Evolutionary conservation across 2,113 vertebrate genomes (phyloP).

Genomic region (Clinocottus analis): DNA sequence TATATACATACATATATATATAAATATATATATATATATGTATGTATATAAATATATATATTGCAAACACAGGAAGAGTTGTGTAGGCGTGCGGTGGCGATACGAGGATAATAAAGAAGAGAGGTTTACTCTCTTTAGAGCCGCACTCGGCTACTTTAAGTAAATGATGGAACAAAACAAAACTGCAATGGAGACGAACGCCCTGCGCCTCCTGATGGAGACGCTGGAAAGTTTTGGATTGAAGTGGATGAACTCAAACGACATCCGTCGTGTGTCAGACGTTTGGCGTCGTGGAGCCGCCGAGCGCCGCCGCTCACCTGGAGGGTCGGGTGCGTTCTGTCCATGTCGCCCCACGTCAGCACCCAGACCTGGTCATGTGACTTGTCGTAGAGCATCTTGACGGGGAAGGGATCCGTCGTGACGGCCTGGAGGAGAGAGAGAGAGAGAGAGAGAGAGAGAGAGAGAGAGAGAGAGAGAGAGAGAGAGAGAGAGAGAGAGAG

Average conservation of each 20-base stretch:
- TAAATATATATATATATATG: no score
- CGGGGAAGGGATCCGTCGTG: constrained; percentile 89
- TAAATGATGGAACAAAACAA: constrained; percentile 22
- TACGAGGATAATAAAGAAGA: constrained; percentile 5
- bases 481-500: neutral
- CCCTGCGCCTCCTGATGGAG: no score
- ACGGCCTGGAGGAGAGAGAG: constrained; percentile 82
- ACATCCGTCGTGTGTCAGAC: no score
- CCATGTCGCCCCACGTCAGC: constrained; percentile 91
- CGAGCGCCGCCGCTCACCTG: no score
- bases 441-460: neutral
- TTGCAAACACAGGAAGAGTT: neutral
- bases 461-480: neutral
- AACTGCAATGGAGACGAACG: neutral
- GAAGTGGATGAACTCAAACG: no score
- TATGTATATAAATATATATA: no score
- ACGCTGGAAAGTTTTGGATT: no score
- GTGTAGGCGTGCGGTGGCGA: neutral
- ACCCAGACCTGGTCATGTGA: constrained; percentile 98
- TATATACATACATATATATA: no score
- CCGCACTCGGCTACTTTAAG: constrained; percentile 1
- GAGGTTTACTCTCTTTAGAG: constrained; percentile 10
- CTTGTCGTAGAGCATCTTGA: constrained; percentile 95
- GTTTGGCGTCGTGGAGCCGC: no score
- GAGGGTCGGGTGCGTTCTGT: constrained; percentile 85